phyloP scores from a whole-genome alignment of 2,797 vertebrate species.

The Sebastes dallii region DNA sequence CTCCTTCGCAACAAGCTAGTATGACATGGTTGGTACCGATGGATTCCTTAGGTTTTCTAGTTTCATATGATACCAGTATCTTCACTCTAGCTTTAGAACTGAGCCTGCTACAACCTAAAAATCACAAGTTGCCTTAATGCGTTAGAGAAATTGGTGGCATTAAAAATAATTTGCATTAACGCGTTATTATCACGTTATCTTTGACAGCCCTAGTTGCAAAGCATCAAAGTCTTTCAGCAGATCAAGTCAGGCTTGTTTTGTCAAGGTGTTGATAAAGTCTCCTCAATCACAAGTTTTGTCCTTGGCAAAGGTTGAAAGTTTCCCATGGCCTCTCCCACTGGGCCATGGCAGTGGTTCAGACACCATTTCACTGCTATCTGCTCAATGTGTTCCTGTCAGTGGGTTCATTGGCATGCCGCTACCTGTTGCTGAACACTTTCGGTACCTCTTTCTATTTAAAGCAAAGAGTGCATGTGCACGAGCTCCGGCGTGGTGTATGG shows the following conservation, averaged over 20 bases:
- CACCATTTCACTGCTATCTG: conserved; percentile 51
- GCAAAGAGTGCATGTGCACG: conserved; percentile 14
- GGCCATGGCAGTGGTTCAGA: conserved; percentile 22
- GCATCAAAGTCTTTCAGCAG: not conserved
- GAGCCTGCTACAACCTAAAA: too few species aligned
- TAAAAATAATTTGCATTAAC: too few species aligned
- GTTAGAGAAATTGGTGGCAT: too few species aligned
- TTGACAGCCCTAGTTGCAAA: too few species aligned
- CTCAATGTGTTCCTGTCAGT: conserved; percentile 50
- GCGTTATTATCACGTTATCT: too few species aligned
- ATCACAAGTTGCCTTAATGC: too few species aligned
- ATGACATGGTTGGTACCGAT: too few species aligned
- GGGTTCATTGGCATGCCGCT: conserved; percentile 50
- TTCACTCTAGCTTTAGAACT: too few species aligned
- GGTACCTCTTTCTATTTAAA: conserved; percentile 63
- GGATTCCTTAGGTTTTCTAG: too few species aligned
- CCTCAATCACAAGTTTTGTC: not conserved
- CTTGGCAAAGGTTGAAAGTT: conserved; percentile 44
- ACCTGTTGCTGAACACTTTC: conserved; percentile 55
- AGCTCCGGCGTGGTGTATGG: not conserved
- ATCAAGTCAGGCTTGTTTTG: not conserved
- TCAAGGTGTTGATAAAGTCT: not conserved
- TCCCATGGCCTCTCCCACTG: conserved; percentile 38
- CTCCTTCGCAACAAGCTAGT: too few species aligned
- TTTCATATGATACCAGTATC: too few species aligned